phyloP scores from a whole-genome alignment of 2,113 vertebrate genomes.

The Anarhynchus alexandrinus region DNA sequence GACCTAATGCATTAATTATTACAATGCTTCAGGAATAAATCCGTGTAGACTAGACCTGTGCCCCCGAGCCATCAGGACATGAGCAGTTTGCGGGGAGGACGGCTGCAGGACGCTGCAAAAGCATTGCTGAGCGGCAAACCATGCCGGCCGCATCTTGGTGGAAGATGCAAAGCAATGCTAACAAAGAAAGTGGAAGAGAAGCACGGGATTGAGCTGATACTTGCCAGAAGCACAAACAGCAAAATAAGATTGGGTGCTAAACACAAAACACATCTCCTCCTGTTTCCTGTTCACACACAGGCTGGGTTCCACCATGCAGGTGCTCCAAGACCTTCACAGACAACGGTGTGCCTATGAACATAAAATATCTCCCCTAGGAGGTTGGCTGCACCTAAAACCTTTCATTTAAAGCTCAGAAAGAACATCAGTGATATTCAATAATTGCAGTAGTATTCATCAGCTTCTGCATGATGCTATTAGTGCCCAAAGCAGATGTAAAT shows the following conservation, averaged over 20 bases:
- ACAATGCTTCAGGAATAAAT: neutral
- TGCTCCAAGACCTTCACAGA: neutral
- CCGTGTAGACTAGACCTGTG: neutral
- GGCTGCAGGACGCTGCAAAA: neutral
- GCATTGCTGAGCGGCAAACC: neutral
- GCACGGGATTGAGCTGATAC: neutral
- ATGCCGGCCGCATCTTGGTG: fast-evolving
- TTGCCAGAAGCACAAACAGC: neutral
- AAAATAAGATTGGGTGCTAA: neutral
- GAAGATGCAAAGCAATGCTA: neutral
- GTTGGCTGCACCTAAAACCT: neutral
- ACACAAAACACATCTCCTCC: neutral
- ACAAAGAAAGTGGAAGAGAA: neutral
- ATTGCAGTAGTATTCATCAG: neutral
- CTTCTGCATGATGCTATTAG: fast-evolving
- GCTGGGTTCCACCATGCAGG: neutral
- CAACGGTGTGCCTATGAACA: neutral
- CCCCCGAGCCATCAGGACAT: neutral
- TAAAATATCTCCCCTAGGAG: neutral
- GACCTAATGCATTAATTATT: neutral
- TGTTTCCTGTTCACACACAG: neutral
- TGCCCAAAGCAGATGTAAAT: neutral
- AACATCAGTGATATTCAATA: neutral
- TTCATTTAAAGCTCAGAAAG: neutral
- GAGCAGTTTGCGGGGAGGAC: neutral